These are phyloP conservation scores for Papilio protenor DNA, from an alignment of 2,888 invertebrate species.

Conservation along the genomic window DNA sequence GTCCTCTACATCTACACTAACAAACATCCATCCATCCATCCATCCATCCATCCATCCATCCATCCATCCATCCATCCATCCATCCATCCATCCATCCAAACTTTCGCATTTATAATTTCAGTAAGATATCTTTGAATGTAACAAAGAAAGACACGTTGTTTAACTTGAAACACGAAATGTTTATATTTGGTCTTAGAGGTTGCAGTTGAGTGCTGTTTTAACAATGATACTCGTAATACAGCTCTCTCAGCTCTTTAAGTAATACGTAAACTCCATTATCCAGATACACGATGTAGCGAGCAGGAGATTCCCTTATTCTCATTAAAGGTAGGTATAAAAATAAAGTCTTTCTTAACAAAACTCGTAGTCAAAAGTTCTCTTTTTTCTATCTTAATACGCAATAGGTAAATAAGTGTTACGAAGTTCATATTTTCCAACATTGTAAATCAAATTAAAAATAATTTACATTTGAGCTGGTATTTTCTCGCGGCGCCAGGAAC, in stretches of 20 bases:
- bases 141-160: too few species aligned
- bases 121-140: too few species aligned
- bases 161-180: neutral
- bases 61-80: too few species aligned
- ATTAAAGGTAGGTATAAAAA: neutral
- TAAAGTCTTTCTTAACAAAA: neutral
- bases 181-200: neutral
- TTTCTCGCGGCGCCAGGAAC: conserved; percentile 12
- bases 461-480: conserved; percentile 5
- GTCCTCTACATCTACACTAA: too few species aligned
- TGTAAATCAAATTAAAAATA: conserved; percentile 15
- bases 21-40: too few species aligned
- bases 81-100: too few species aligned
- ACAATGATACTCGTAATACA: neutral
- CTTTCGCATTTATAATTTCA: too few species aligned
- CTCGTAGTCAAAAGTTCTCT: too few species aligned
- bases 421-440: conserved; percentile 1
- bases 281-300: neutral
- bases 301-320: neutral
- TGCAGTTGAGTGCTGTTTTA: neutral
- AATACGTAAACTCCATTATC: conserved; percentile 17
- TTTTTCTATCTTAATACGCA: neutral
- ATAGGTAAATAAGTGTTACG: neutral
- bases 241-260: neutral
- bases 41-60: too few species aligned